Conservation (phyloP, 1,140 invertebrate species). For the Saccostrea glomerata region DNA sequence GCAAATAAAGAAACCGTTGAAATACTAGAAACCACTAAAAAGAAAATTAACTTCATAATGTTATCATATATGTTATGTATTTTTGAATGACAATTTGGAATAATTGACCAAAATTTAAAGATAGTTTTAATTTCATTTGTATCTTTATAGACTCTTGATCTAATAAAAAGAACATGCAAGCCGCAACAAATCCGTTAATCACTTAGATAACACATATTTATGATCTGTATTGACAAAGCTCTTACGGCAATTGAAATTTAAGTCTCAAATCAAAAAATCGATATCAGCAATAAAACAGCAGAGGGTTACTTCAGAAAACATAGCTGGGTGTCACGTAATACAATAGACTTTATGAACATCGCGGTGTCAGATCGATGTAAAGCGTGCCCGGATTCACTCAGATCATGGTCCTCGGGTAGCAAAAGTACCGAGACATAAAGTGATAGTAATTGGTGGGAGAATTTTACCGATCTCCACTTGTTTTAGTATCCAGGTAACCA, state of each 20-base stretch:
- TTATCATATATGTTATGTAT: too few relatives aligned
- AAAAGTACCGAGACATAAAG: not conserved
- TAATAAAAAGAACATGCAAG: not conserved
- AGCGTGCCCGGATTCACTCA: not conserved
- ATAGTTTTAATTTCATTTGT: not conserved
- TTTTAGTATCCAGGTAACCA: slow-evolving; percentile 2
- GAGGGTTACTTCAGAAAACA: slow-evolving; percentile 1
- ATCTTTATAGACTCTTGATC: not conserved
- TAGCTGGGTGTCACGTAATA: not conserved
- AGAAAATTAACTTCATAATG: too few relatives aligned
- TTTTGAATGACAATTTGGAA: too few relatives aligned
- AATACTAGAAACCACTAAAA: not conserved
- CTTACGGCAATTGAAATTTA: slow-evolving; percentile 15
- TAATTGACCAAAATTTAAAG: not conserved
- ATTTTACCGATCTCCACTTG: not conserved
- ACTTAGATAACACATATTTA: slow-evolving; percentile 32
- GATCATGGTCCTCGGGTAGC: not conserved
- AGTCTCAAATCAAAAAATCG: slow-evolving; percentile 24
- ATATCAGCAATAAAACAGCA: slow-evolving; percentile 11
- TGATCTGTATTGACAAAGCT: slow-evolving; percentile 27
- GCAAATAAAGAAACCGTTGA: not conserved
- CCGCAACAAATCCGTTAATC: slow-evolving; percentile 8
- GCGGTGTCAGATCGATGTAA: not conserved
- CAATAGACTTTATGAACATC: not conserved
- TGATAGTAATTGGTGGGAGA: not conserved